Percentiles rank a stretch among this genome's conserved stretches.
These are phyloP conservation scores for Megaceryle maxima DNA, from an alignment of 2,113 vertebrate species.

Conservation along the genomic window DNA sequence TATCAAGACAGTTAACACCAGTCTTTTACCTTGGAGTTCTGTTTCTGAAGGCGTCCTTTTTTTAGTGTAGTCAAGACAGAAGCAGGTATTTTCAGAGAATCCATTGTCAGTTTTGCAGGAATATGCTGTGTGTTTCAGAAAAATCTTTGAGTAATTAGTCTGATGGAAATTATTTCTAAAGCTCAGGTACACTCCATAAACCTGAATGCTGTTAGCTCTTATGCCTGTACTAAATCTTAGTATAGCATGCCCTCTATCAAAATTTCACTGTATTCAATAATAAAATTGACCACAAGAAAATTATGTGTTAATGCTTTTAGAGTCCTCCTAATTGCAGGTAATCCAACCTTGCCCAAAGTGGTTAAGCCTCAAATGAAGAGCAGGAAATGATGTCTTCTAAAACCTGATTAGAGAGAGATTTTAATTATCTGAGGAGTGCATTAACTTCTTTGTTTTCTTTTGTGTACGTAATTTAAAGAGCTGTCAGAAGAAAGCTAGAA, in stretches of 20 bases:
- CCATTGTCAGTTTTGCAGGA: not conserved
- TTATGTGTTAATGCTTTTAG: not conserved
- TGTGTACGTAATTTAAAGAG: not conserved
- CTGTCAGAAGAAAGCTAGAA: not conserved
- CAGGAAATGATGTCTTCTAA: not conserved
- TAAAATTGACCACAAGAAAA: not conserved
- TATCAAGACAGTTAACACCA: not conserved
- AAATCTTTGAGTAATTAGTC: not conserved
- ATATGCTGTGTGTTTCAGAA: not conserved
- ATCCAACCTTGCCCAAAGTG: not conserved
- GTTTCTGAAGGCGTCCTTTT: not conserved
- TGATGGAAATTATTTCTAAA: not conserved
- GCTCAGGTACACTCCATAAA: not conserved
- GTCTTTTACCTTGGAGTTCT: not conserved
- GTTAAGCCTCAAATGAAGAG: not conserved
- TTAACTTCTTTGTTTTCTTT: not conserved
- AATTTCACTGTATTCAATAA: not conserved
- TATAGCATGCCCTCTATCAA: not conserved
- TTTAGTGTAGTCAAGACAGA: not conserved
- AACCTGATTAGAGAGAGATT: not conserved
- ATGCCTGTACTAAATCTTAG: not conserved
- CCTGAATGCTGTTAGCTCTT: not conserved
- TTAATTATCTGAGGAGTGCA: not conserved
- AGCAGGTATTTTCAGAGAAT: not conserved
- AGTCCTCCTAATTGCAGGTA: not conserved